phyloP scores from a whole-genome alignment of 2,797 vertebrate genomes.

The Gobionotothen gibberifrons region DNA sequence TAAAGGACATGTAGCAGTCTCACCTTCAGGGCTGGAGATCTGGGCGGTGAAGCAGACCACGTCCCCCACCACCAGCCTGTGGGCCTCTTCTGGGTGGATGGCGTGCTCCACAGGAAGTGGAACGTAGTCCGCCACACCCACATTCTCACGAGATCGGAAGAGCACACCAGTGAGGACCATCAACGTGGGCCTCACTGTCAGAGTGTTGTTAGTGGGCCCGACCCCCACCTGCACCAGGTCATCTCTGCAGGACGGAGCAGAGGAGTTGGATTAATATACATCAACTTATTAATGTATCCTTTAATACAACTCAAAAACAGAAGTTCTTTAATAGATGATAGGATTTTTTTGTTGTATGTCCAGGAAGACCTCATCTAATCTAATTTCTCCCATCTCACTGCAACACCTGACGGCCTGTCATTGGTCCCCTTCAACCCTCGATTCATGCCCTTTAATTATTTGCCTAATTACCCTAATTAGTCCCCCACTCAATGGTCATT shows the following conservation, averaged over 20 bases:
- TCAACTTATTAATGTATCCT: background rate
- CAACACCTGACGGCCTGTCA: background rate
- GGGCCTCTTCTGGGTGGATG: constrained; percentile 84
- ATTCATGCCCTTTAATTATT: background rate
- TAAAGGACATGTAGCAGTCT: constrained; percentile 31
- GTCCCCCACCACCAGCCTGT: constrained; percentile 88
- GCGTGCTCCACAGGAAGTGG: constrained; percentile 90
- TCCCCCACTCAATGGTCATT: background rate
- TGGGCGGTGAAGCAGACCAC: constrained; percentile 83
- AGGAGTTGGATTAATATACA: background rate
- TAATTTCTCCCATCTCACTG: background rate
- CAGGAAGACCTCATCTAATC: background rate
- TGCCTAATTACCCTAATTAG: background rate
- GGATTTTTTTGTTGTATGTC: background rate
- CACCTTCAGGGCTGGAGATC: constrained; percentile 78
- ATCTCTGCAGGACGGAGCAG: constrained; percentile 82
- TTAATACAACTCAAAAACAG: background rate
- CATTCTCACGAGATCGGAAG: too few species aligned
- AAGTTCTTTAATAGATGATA: too few species aligned
- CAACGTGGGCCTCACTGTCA: constrained; percentile 86
- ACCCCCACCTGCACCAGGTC: constrained; percentile 92
- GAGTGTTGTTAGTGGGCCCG: constrained; percentile 88
- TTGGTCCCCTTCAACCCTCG: background rate
- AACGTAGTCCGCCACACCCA: constrained; percentile 89
- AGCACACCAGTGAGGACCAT: too few species aligned